Base-by-base conservation (phyloP, 2,888 invertebrate species). In the Caenorhabditis wallacei region DNA sequence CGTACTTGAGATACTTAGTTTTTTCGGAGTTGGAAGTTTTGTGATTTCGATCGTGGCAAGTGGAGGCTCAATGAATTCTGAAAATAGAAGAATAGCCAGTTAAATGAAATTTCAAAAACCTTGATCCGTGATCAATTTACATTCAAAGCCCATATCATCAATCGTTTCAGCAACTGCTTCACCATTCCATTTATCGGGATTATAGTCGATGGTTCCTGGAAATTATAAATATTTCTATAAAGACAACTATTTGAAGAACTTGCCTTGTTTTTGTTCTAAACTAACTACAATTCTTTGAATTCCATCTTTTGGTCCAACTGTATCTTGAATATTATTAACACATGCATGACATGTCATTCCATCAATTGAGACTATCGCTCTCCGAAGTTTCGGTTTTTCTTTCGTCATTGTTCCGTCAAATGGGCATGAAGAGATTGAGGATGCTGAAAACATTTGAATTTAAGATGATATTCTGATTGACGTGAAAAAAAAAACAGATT, bases 301-400 rank as follows among this genome's bases (percentile, higher is more conserved):
- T 0, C 96, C 97, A 0, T 94, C 92, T 88, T 95, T 94, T 64
- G 94, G 93, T 1, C 94, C 92, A 16, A 96, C 94, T 11, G 80
- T 80, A 54, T 85, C 86, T 56, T 97, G 95, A 70, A 97, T 97
- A 91, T 94, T 95, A 70, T 94, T 94, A 48, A 97, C 97, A 93
- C 97, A 98, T 40, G 96, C 96, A 93, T 95, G 95, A 91, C 97
- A 97, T 69, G 95, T 96, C 97, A 97, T 97, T 86, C 97, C 97
- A 1, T 84, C 80, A 20, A 84, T 84, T 18, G 80, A 80, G 20
- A 80, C 82, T 35, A 82, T 35, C 0, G 82, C 82, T 48, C 64
- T 24, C 24, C 64, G 66, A 4, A n/a, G 8, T 48, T 48, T 48
- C 1, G 30, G 11, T 24, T 59, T 71, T 22, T 59, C 54, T 57